Evolutionary conservation across 2,888 invertebrate genomes (phyloP), one percentile per base, ranked within the genome.

Genomic region (Belgica antarctica): DNA sequence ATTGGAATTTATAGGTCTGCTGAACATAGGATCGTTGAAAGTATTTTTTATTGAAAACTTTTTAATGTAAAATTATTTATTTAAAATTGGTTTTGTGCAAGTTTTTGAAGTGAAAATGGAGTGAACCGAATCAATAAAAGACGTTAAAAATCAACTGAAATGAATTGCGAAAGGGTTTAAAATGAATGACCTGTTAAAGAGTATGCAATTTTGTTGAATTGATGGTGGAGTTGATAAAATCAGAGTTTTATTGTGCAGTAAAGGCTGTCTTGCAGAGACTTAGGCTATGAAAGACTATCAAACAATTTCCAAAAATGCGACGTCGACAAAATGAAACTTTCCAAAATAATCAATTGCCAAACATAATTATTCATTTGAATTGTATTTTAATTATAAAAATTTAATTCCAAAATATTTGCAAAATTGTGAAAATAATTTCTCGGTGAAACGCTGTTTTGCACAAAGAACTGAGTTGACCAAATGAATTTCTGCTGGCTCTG

Each of bases 1-100:
- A 68, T 68, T 68, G 57, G 68, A 68, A 68, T 68, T 68, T 68
- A 68, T 68, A 57, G 68, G 57, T 68, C 65, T 65, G 24, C 62
- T 28, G 41, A 15, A 41, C 17, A 52, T 52, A 52, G 22, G 22
- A 52, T 3, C 22, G 3, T 22, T 22, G 12, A 52, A 52, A 15
- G 15, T 22, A 1, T 57, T n/a, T 17, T 52, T 17, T 10, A 52
- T 52, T 15, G 28, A 27, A 28, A 28, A 7, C 10, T 22, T 12
- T 52, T 52, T 15, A 12, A 52, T 22, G 52, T 24, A 41, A 41
- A 41, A 41, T 41, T 41, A 41, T 41, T 41, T 41, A 15, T 10
- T 8, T 8, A 34, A 34, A 46, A 15, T 46, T 46, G 15, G 12
- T 46, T 46, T 46, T 3, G 12, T 46, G 3, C 12, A 46, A 34